These are phyloP conservation scores for Cyanoderma ruficeps DNA, from an alignment of 2,113 vertebrate genomes.

Conservation along the genomic window DNA sequence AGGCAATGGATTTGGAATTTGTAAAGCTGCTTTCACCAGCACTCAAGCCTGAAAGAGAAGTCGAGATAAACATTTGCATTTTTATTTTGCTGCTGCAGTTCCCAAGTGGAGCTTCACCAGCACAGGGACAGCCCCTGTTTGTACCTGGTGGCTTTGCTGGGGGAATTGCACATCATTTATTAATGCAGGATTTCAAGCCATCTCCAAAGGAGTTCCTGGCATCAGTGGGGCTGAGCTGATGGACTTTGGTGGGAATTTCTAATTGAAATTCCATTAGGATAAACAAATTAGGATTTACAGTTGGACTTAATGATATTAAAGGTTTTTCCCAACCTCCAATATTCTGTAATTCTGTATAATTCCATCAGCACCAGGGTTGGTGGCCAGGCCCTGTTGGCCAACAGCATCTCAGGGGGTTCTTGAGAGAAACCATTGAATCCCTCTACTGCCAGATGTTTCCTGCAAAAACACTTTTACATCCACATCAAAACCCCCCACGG, in stretches of 20 bases:
- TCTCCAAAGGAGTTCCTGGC: conserved; percentile 56
- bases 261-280: neutral
- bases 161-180: neutral
- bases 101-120: conserved; percentile 77
- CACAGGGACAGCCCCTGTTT: conserved; percentile 58
- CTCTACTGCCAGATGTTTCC: neutral
- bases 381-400: fast-evolving
- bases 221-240: conserved; percentile 45
- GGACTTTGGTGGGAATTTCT: neutral
- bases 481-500: neutral
- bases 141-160: neutral
- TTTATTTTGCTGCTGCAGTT: conserved; percentile 38
- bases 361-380: neutral
- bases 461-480: neutral
- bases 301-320: neutral
- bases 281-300: neutral
- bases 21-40: conserved; percentile 72
- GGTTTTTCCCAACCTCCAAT: neutral
- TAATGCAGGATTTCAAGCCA: conserved; percentile 16
- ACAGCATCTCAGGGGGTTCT: neutral
- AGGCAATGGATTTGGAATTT: neutral
- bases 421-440: neutral
- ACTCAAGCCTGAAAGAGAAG: conserved; percentile 71
- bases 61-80: conserved; percentile 62
- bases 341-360: neutral